A percentile compares a stretch with the other conserved stretches of the same genome.
Evolutionary conservation across 2,888 invertebrate species (phyloP).

Genomic region (Drosophila ezoana): DNA sequence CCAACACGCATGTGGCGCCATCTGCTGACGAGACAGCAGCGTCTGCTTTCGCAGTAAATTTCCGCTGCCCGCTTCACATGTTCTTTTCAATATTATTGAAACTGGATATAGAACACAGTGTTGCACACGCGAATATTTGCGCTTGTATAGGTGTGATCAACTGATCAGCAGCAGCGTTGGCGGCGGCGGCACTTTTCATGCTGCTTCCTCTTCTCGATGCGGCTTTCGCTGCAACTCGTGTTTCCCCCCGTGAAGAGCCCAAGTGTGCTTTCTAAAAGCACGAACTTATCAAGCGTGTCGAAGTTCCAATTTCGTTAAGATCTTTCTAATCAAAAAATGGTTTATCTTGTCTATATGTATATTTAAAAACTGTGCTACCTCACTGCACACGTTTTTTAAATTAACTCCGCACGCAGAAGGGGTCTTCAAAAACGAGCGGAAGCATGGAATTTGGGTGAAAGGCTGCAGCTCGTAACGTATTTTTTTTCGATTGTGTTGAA

Average conservation of each 20-base stretch:
- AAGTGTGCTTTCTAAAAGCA: background rate
- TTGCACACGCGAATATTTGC: conserved; percentile 4
- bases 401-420: too few species aligned
- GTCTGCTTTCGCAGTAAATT: conserved; percentile 20
- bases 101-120: conserved; percentile 16
- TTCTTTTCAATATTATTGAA: conserved; percentile 28
- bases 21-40: conserved; percentile 14
- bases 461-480: too few species aligned
- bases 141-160: conserved; percentile 16
- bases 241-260: background rate
- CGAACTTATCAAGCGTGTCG: background rate
- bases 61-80: conserved; percentile 17
- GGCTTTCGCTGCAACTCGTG: conserved; percentile 20
- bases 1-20: conserved; percentile 25
- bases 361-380: background rate
- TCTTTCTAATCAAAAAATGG: background rate
- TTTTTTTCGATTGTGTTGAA: too few species aligned
- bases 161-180: background rate
- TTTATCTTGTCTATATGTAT: background rate
- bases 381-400: too few species aligned
- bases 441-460: too few species aligned
- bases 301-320: background rate
- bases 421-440: too few species aligned
- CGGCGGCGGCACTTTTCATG: background rate
- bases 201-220: background rate